phyloP scores from a whole-genome alignment of 2,113 vertebrate species.

The Okapia johnstoni region DNA sequence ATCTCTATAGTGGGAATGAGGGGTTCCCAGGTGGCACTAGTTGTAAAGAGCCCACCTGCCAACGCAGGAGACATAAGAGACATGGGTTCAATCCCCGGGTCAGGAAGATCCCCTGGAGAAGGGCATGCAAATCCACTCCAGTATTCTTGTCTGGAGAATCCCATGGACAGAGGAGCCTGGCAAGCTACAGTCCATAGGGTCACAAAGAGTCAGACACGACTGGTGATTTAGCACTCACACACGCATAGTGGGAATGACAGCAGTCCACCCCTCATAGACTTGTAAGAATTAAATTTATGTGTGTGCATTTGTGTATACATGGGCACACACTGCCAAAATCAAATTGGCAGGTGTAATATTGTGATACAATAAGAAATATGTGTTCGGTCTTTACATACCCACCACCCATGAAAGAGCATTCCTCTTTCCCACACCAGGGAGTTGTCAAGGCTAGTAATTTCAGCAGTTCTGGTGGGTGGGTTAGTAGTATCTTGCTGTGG shows the following conservation, averaged over 20 bases:
- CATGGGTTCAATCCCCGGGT: neutral
- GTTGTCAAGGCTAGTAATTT: accelerated
- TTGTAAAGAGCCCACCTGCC: neutral
- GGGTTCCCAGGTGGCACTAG: neutral
- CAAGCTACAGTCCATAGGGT: neutral
- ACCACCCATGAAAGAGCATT: accelerated
- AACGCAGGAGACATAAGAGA: neutral
- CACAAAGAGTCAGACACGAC: neutral
- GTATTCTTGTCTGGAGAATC: neutral
- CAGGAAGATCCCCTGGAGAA: neutral
- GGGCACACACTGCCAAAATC: neutral
- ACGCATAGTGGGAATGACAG: too few species aligned
- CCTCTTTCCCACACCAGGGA: neutral
- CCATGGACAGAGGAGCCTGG: neutral
- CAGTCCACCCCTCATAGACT: neutral
- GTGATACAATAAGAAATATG: neutral
- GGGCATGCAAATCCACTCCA: neutral
- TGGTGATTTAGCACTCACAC: neutral
- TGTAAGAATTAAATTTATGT: neutral
- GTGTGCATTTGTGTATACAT: too few species aligned
- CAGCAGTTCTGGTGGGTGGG: too few species aligned
- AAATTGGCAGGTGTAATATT: neutral
- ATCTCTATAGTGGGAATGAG: neutral
- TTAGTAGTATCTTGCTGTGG: neutral
- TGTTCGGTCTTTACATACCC: neutral